These are phyloP conservation scores for Bothrops jararaca DNA, from an alignment of 2,113 vertebrate genomes.

Conservation along the genomic window DNA sequence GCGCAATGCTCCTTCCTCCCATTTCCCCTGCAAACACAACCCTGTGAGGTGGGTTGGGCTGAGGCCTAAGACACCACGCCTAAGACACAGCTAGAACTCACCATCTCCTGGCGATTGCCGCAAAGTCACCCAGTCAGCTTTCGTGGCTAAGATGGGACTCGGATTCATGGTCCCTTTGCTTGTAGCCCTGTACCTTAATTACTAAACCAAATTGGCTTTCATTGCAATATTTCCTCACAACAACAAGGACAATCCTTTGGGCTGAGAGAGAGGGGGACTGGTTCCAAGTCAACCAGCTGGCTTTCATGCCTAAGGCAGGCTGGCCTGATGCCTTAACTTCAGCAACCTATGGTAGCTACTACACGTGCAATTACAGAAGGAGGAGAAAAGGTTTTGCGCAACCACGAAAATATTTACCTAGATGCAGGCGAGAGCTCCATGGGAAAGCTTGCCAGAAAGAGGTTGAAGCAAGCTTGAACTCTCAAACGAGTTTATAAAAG, in stretches of 20 bases:
- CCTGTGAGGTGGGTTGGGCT: too few species aligned
- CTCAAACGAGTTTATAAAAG: neutral
- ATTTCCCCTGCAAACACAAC: too few species aligned
- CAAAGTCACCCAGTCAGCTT: too few species aligned
- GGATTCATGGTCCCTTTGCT: too few species aligned
- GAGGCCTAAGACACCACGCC: too few species aligned
- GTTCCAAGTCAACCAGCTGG: neutral
- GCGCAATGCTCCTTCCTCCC: too few species aligned
- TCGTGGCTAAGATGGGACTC: too few species aligned
- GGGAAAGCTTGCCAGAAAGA: too few species aligned
- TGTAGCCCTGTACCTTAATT: too few species aligned
- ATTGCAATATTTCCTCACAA: neutral
- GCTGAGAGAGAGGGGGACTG: neutral
- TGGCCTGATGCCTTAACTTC: neutral
- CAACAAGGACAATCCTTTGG: neutral
- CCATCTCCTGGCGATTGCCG: too few species aligned
- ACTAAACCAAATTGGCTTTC: too few species aligned
- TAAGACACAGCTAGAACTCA: too few species aligned
- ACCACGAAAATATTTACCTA: neutral
- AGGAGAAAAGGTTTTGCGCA: neutral
- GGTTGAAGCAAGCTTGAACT: neutral
- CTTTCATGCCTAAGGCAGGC: neutral
- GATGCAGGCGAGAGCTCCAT: neutral
- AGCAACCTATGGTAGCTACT: neutral
- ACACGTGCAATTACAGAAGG: neutral